Evolutionary conservation across 1,140 invertebrate genomes (phyloP).

Genomic region (Hestina assimilis): DNA sequence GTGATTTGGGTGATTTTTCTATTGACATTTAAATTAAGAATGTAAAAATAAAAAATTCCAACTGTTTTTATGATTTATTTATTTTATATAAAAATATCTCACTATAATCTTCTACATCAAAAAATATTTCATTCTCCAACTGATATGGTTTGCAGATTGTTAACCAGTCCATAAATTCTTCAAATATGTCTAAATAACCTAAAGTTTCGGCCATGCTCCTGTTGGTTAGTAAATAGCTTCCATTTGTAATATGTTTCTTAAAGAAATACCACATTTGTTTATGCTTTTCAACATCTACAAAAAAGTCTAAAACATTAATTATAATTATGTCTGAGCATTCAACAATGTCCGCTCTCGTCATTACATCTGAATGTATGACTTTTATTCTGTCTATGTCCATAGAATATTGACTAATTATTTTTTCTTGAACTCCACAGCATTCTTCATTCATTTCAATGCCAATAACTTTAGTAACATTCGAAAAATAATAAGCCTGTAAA

Average conservation of each 20-base stretch:
- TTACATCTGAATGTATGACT: conserved; percentile 80
- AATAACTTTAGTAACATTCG: conserved; percentile 80
- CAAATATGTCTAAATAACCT: conserved; percentile 72
- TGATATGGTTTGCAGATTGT: conserved; percentile 63
- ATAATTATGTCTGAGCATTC: conserved; percentile 80
- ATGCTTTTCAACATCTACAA: conserved; percentile 79
- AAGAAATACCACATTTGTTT: conserved; percentile 81
- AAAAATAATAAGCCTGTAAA: conserved; percentile 83
- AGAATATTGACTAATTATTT: conserved; percentile 80
- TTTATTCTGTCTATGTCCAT: conserved; percentile 78
- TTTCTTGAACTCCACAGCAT: conserved; percentile 81
- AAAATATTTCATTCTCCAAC: conserved; percentile 69
- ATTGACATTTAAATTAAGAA: background rate
- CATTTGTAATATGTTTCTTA: conserved; percentile 77
- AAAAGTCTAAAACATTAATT: conserved; percentile 84
- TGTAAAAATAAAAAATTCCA: no score
- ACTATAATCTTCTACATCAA: conserved; percentile 61
- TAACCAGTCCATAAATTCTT: conserved; percentile 77
- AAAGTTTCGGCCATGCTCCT: conserved; percentile 79
- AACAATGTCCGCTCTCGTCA: conserved; percentile 78
- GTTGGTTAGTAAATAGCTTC: conserved; percentile 79
- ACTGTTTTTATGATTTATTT: conserved; percentile 44
- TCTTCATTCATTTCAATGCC: conserved; percentile 86
- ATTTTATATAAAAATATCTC: conserved; percentile 71
- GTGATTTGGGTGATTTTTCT: background rate